Base-by-base conservation (phyloP, 2,797 vertebrate species). In the Artibeus jamaicensis region DNA sequence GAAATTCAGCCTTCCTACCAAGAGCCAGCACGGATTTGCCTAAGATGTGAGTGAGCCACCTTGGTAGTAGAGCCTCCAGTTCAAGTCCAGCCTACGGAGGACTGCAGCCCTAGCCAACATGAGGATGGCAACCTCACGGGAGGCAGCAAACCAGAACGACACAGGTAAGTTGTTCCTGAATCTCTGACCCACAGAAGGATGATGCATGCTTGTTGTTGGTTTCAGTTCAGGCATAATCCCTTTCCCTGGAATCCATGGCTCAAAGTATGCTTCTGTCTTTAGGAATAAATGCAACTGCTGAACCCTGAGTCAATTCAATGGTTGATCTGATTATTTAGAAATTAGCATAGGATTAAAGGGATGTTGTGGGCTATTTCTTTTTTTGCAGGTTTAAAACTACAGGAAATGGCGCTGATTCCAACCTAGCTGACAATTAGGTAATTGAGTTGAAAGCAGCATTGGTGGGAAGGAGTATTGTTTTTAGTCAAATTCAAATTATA, bases 401-500 rank as follows among this genome's bases (percentile, higher is more conserved):
- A 83, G 79, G 77, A 97, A 93, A 93, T 93, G 39, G 15, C 21
- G 84, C 15, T 86, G 65, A 26, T 91, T 95, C 50, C 34, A 95
- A 94, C 53, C 42, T 78, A 96, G 83, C 46, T 73, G 71, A 91
- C 82, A 71, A 77, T 94, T 71, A 93, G 21, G 81, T 93, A 94
- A 94, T 71, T 95, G 67, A 94, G 48, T 88, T 53, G 81, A 78
- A 96, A 97, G 77, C 81, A 90, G 92, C 39, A 50, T 53, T 81
- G 48, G 81, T 93, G 48, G 94, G n/a, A 95, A 4, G 67, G 67
- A 96, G 87, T 90, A 93, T 78, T 91, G 68, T 97, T 94, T 93
- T 77, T 92, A 89, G 53, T 96, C 97, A 93, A 89, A 91, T 95
- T 93, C 86, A 93, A 96, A 96, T 97, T 96, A 96, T 73, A 77